A percentile compares a stretch with the other conserved stretches of the same genome.
phyloP scores from a whole-genome alignment of 2,113 vertebrate genomes.

The Montifringilla adamsi region DNA sequence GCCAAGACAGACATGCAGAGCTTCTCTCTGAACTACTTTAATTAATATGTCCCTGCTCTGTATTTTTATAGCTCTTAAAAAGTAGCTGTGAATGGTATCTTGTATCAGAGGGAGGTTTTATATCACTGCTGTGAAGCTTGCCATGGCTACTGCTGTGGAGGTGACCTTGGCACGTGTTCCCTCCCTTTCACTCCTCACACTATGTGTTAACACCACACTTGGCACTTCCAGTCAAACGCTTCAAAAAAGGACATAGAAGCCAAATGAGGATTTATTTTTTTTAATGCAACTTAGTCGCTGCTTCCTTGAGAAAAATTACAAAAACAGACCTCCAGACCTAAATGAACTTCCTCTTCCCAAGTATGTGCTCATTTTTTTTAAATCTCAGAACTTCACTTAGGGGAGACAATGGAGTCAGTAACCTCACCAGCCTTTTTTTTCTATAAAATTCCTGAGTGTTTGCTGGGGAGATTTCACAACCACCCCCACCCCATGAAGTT shows the following conservation, averaged over 20 bases:
- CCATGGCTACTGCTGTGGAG: neutral
- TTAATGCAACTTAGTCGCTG: neutral
- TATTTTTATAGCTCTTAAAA: constrained; percentile 39
- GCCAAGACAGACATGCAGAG: neutral
- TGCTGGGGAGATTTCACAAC: neutral
- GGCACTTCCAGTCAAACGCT: constrained; percentile 37
- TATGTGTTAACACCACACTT: constrained; percentile 1
- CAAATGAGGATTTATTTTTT: neutral
- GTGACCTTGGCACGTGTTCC: neutral
- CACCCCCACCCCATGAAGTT: neutral
- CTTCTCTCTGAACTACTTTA: neutral
- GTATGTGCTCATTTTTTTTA: neutral
- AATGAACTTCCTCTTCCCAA: neutral
- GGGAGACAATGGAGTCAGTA: neutral
- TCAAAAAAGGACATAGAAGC: constrained; percentile 30
- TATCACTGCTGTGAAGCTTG: neutral
- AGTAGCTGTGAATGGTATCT: neutral
- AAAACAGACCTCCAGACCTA: neutral
- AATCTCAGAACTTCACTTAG: neutral
- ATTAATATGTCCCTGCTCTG: constrained; percentile 4
- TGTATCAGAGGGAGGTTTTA: neutral
- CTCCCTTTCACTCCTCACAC: neutral
- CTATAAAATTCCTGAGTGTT: neutral
- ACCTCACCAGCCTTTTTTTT: neutral
- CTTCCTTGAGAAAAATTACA: neutral